phyloP scores from a whole-genome alignment of 2,113 vertebrate genomes.

The Pyrgilauda ruficollis region DNA sequence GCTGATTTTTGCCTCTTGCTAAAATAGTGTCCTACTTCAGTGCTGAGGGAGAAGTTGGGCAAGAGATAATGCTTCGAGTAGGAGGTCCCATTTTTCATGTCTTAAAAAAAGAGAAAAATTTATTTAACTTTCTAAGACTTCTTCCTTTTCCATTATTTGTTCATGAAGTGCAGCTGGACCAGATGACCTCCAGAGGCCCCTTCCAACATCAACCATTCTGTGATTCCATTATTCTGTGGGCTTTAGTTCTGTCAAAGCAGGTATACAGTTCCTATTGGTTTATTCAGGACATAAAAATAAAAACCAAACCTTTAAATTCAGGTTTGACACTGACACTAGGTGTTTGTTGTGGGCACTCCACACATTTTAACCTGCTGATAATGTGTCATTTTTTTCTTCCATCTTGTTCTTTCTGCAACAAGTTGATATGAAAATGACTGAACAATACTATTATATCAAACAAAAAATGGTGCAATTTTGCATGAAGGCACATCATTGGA shows the following conservation, averaged over 20 bases:
- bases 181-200: neutral
- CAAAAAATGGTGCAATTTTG: neutral
- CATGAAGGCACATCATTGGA: neutral
- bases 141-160: neutral
- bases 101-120: neutral
- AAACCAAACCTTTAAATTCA: neutral
- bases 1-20: neutral
- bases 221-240: neutral
- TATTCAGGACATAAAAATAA: neutral
- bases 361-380: neutral
- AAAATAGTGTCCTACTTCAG: neutral
- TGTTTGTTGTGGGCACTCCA: neutral
- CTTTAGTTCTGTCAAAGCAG: neutral
- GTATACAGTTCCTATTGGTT: neutral
- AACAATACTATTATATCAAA: neutral
- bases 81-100: neutral
- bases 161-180: neutral
- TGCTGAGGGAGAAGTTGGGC: neutral
- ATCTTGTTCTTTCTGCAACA: neutral
- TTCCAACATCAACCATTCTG: neutral
- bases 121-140: neutral
- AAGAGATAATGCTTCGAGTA: neutral
- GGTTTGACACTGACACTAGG: neutral
- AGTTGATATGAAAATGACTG: neutral
- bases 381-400: neutral